phyloP scores from a whole-genome alignment of 2,888 invertebrate species.

The Resseliella maxima region DNA sequence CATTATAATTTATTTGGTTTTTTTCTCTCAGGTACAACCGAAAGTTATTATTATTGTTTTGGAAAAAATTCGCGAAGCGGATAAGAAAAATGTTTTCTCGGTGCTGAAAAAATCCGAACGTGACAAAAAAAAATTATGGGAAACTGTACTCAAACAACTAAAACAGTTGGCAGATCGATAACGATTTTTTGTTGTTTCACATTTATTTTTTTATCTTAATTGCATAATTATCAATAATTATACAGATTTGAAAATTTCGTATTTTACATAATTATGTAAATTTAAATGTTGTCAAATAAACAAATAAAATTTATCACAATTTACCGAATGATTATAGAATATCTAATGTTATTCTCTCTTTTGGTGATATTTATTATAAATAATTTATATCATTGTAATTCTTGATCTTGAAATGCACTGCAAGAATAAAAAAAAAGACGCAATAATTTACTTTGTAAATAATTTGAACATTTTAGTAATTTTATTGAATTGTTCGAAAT shows the following conservation, averaged over 20 bases:
- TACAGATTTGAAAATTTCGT: too few relatives aligned
- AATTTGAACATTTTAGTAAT: conserved; percentile 18
- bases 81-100: conserved; percentile 94
- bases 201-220: too few relatives aligned
- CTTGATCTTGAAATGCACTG: background rate
- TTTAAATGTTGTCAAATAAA: background rate
- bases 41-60: conserved; percentile 89
- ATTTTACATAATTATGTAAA: too few relatives aligned
- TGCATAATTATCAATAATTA: too few relatives aligned
- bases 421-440: background rate
- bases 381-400: background rate
- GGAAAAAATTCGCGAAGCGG: conserved; percentile 95
- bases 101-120: conserved; percentile 93
- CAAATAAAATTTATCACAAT: conserved; percentile 14
- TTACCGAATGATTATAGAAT: background rate
- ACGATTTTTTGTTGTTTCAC: conserved; percentile 19
- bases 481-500: conserved; percentile 23
- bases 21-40: too few relatives aligned
- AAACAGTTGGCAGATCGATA: conserved; percentile 76
- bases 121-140: conserved; percentile 94
- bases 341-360: too few relatives aligned
- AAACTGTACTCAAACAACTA: conserved; percentile 94
- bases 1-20: too few relatives aligned
- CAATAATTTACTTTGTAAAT: background rate
- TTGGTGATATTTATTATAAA: too few relatives aligned